Evolutionary conservation across 2,797 vertebrate species (phyloP), one percentile per base, ranked within the genome.

Genomic region (Sebastes goodei): DNA sequence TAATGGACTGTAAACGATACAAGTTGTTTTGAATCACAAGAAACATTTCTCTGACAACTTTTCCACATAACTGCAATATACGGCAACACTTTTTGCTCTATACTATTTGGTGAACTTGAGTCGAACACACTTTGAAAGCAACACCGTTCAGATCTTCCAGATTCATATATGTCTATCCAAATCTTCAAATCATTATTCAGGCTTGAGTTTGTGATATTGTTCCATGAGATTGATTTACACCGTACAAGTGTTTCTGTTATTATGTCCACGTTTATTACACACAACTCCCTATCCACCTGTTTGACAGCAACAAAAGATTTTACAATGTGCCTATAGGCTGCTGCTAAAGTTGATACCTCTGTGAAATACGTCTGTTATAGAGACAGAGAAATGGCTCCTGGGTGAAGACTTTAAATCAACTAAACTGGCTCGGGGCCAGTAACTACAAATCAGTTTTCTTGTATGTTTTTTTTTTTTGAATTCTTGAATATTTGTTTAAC

Each of bases 1-100:
- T 92, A 94, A 93, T 92, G 90, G 91, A 78, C 80, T 91, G 90
- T 85, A 89, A 90, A 93, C 46, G 81, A 71, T 68, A 74, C 72
- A 78, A 91, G 86, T 92, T 91, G 69, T 79, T 89, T 81, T 83
- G 81, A 87, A 81, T 89, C 25, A 32, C 61, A 80, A 46, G 42
- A 84, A 83, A 87, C 74, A 80, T 80, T 86, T 78, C 71, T 49
- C 70, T 52, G 78, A 71, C 76, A 82, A 80, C 69, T 83, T 84
- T 73, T 78, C 71, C 62, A 38, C 33, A 75, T n/a, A 38, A 79
- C 69, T 73, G 60, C 74, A 73, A 67, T 35, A 74, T 62, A 23
- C 20, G 52, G n/a, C 6, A 0, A 32, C 55, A 65, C 57, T 42
- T 56, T 66, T 74, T 65, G 32, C 10, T 25, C 11, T 10, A 4